Conservation (phyloP, 1,140 invertebrate species). For the Drosophila serrata region DNA sequence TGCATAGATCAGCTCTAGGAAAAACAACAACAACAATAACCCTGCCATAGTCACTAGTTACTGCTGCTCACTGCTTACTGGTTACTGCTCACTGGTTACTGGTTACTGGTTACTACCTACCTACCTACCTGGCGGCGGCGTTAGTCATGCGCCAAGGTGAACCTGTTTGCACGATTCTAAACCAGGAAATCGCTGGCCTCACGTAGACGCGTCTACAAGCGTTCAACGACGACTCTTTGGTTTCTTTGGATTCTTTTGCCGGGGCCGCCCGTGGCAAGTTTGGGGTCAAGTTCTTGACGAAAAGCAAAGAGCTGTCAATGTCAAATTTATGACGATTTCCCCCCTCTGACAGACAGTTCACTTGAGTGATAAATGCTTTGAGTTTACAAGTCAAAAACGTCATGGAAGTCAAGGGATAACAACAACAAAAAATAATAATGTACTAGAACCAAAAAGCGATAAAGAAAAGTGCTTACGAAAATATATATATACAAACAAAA, state of each 20-base stretch:
- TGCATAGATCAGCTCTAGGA: conserved; percentile 41
- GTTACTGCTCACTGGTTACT: neutral
- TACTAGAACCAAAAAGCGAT: conserved; percentile 1
- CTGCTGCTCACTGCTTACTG: neutral
- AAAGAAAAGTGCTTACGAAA: conserved; percentile 7
- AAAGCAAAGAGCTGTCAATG: conserved; percentile 25
- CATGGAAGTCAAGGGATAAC: conserved; percentile 6
- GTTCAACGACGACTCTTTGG: conserved; percentile 10
- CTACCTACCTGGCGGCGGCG: no score
- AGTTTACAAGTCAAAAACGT: conserved; percentile 12
- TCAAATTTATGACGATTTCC: conserved; percentile 12
- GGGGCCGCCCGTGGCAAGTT: conserved; percentile 55
- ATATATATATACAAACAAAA: neutral
- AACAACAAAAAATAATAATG: neutral
- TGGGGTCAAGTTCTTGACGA: conserved; percentile 77
- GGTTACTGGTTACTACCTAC: conserved; percentile 14
- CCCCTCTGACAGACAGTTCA: no score
- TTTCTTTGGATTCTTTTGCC: conserved; percentile 32
- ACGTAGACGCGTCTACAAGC: conserved; percentile 62
- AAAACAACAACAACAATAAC: conserved; percentile 18
- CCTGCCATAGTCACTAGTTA: conserved; percentile 3
- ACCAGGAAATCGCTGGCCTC: conserved; percentile 73
- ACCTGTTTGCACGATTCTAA: conserved; percentile 82
- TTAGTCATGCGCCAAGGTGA: conserved; percentile 82
- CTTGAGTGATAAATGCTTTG: conserved; percentile 27